Base-by-base conservation (phyloP, 2,797 vertebrate species). In the Allobates femoralis region DNA sequence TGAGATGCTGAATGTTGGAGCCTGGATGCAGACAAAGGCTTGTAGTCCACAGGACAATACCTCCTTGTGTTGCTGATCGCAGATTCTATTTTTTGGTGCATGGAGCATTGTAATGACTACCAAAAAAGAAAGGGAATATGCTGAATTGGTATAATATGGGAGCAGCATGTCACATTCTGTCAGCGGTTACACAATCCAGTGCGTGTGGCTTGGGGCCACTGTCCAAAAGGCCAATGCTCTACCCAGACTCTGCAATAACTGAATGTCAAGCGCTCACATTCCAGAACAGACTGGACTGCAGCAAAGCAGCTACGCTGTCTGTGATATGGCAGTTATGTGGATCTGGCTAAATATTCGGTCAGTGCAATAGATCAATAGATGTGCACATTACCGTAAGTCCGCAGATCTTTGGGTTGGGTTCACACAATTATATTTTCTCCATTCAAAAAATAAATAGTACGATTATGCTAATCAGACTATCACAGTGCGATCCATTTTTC, bases 191-290 rank as follows among this genome's bases (percentile, higher is more conserved):
- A 87, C 73, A 83, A 87, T 50, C n/a, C 50, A 83, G 50, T 23
- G 74, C 26, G 66, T 79, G 74, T 71, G 80, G 74, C 86, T 79
- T 7, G 3, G 56, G 32, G 86, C 80, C 81, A 79, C 46, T 87
- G 86, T 83, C 86, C 73, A 30, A 83, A 87, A 87, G 81, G 81
- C 75, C 86, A 87, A 83, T 83, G 86, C 81, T 79, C 86, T 79
- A 37, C 55, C 50, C 46, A 83, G 26, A 83, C 30, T 21, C 80
- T 56, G 81, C 81, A 87, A 87, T 71, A 83, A 56, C 81, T 78
- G 81, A 87, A 87, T 87, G 86, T 87, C 86, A 87, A 69, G 26
- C 62, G 53, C 53, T 79, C 37, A 60, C 67, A 83, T 79, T 83
- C 80, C 74, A 87, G 26, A 83, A 83, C 53, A 60, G 60, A 83